phyloP scores from a whole-genome alignment of 1,140 invertebrate genomes.

The Hycleus cichorii region DNA sequence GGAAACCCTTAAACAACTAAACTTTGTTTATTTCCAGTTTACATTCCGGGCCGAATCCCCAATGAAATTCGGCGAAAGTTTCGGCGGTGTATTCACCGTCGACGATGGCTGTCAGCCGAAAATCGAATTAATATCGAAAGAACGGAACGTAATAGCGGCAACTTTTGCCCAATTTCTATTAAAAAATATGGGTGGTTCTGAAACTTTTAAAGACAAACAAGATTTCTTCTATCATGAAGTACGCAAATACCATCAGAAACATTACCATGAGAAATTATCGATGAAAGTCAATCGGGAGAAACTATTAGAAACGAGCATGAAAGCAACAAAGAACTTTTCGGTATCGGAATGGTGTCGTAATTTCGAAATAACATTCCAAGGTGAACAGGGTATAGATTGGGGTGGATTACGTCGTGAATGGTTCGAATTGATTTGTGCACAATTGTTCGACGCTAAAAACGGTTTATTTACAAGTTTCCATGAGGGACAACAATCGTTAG shows the following conservation, averaged over 20 bases:
- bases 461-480: constrained; percentile 79
- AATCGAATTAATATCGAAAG: constrained; percentile 71
- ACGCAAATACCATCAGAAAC: constrained; percentile 73
- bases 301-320: constrained; percentile 75
- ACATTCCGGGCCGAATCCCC: constrained; percentile 54
- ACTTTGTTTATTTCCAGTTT: constrained; percentile 36
- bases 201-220: constrained; percentile 93
- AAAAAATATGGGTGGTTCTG: constrained; percentile 93
- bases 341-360: constrained; percentile 85
- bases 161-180: constrained; percentile 87
- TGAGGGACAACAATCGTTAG: constrained; percentile 74
- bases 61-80: constrained; percentile 37
- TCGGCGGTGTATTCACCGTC: constrained; percentile 61
- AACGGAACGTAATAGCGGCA: constrained; percentile 84
- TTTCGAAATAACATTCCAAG: constrained; percentile 87
- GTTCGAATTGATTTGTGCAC: constrained; percentile 83
- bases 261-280: constrained; percentile 75
- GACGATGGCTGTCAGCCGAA: constrained; percentile 87
- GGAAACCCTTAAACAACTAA: too few species aligned
- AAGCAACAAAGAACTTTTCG: constrained; percentile 70
- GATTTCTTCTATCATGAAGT: constrained; percentile 93
- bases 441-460: constrained; percentile 77
- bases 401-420: constrained; percentile 87
- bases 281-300: constrained; percentile 76
- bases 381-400: constrained; percentile 92